Conservation (phyloP, 2,113 vertebrate species). For the Nannobrachium achirus region DNA sequence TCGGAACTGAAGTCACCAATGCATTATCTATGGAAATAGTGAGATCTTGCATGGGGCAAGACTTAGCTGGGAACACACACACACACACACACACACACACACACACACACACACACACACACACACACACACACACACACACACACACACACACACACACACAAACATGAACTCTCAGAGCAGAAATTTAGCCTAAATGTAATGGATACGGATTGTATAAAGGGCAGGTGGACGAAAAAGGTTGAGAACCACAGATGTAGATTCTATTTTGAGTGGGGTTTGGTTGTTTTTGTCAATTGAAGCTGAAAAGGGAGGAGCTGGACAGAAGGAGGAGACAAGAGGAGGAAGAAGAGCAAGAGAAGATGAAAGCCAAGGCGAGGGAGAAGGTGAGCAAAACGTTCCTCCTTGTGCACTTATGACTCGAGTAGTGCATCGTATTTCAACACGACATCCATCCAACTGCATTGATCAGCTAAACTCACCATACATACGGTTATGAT, state of each 20-base stretch:
- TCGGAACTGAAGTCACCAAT: too few relatives aligned
- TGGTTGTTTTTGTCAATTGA: neutral
- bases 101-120: neutral
- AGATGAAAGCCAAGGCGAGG: conserved; percentile 83
- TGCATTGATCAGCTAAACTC: too few relatives aligned
- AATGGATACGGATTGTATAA: neutral
- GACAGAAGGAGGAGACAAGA: conserved; percentile 75
- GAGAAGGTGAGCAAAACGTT: conserved; percentile 80
- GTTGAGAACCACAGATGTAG: too few relatives aligned
- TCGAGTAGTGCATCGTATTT: too few relatives aligned
- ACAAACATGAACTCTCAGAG: neutral
- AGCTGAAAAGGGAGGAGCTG: conserved; percentile 81
- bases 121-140: neutral
- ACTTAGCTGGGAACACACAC: neutral
- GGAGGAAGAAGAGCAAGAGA: conserved; percentile 79
- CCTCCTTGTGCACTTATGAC: too few relatives aligned
- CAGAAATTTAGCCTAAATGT: neutral
- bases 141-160: too few relatives aligned
- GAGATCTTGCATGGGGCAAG: too few relatives aligned
- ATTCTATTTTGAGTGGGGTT: neutral
- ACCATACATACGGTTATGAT: too few relatives aligned
- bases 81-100: neutral
- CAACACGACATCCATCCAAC: too few relatives aligned
- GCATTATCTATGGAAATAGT: too few relatives aligned
- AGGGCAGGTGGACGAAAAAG: neutral